Evolutionary conservation across 2,888 invertebrate genomes (phyloP).

Genomic region (Chesias legatella): DNA sequence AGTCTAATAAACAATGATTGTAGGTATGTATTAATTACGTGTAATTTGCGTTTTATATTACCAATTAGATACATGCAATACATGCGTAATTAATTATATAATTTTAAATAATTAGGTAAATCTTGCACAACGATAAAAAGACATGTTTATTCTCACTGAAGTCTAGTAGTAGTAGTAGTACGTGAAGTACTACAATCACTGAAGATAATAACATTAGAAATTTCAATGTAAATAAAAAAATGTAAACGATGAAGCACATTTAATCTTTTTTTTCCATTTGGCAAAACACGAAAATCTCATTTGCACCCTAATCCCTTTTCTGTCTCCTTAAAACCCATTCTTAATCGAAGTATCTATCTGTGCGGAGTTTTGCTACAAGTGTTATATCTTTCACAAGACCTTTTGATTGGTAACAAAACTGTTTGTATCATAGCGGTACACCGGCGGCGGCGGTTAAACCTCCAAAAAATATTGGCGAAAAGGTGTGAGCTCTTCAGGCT

Average conservation of each 20-base stretch:
- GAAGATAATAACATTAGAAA: constrained; percentile 3
- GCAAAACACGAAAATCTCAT: constrained; percentile 42
- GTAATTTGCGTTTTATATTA: too few species aligned
- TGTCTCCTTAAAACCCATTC: constrained; percentile 38
- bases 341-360: constrained; percentile 48
- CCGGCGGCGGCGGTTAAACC: constrained; percentile 57
- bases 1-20: too few species aligned
- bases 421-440: constrained; percentile 65
- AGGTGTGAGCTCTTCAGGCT: constrained; percentile 69
- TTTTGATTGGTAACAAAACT: constrained; percentile 57
- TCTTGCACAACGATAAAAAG: too few species aligned
- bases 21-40: too few species aligned
- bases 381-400: constrained; percentile 50
- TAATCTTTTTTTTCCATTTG: constrained; percentile 33
- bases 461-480: constrained; percentile 69
- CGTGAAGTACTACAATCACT: not conserved
- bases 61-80: too few species aligned
- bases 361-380: constrained; percentile 37
- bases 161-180: too few species aligned
- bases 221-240: too few species aligned
- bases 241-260: constrained; percentile 16
- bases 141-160: too few species aligned
- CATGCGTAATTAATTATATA: too few species aligned
- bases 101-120: too few species aligned
- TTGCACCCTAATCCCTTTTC: constrained; percentile 42